Evolutionary conservation across 2,888 invertebrate species (phyloP).

Genomic region (Meloe dianella): DNA sequence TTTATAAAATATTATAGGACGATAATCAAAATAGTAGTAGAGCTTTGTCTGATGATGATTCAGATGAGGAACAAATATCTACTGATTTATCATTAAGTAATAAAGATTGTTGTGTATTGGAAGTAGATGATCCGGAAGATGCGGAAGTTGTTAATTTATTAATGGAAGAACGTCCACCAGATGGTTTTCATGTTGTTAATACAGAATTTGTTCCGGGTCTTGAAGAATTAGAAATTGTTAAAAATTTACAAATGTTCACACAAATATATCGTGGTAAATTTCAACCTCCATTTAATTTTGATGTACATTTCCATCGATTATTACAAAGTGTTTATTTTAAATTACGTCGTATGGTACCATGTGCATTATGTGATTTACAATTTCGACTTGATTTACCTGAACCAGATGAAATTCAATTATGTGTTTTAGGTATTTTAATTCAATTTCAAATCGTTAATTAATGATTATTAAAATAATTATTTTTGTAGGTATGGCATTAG

Average conservation of each 20-base stretch:
- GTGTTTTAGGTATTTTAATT: conserved; percentile 61
- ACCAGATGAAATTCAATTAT: conserved; percentile 72
- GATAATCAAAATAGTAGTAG: conserved; percentile 52
- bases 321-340: conserved; percentile 86
- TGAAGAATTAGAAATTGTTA: conserved; percentile 69
- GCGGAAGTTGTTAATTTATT: conserved; percentile 76
- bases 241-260: conserved; percentile 82
- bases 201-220: conserved; percentile 78
- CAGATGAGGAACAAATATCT: conserved; percentile 71
- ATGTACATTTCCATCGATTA: conserved; percentile 64
- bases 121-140: conserved; percentile 86
- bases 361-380: conserved; percentile 80
- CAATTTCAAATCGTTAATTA: conserved; percentile 2
- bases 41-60: conserved; percentile 67
- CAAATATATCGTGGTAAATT: conserved; percentile 79
- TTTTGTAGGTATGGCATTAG: conserved; percentile 75
- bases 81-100: conserved; percentile 74
- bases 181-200: conserved; percentile 80
- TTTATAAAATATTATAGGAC: conserved; percentile 41
- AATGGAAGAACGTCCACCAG: conserved; percentile 76
- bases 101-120: conserved; percentile 81
- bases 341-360: conserved; percentile 84
- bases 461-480: conserved; percentile 12
- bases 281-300: conserved; percentile 59
- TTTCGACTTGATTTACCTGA: conserved; percentile 89